Evolutionary conservation across 2,888 invertebrate species (phyloP), one percentile per base, ranked within the genome.

Genomic region (Meteorus cinctellus): DNA sequence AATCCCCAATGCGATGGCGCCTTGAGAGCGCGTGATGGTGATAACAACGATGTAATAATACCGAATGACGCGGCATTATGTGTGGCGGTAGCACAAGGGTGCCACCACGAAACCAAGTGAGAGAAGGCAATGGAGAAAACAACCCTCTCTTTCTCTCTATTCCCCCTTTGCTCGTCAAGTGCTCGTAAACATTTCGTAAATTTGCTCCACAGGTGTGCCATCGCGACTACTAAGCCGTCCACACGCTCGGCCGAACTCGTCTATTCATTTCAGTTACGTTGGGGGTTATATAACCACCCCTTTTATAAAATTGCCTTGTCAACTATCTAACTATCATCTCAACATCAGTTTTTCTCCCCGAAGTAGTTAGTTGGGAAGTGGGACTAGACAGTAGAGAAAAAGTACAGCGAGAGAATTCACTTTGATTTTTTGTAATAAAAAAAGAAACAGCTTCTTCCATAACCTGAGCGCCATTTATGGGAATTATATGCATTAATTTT

Each of bases 151-250:
- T 6, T 48, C 48, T 48, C n/a, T 48, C 10, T 55, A 55, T 19
- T 55, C 55, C 55, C 55, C 55, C 55, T 55, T 55, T 19, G 55
- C 55, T 24, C 55, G 55, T 55, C 84, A 86, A 86, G 85, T 84
- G 87, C 78, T 88, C 88, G 87, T 88, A 88, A 89, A 89, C 88
- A 89, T 89, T 89, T 89, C 88, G 88, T 88, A 89, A 89, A 88
- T 89, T 88, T 87, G 88, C 88, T 88, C 89, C 87, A 89, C 89
- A 89, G 89, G 88, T 89, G 89, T 89, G 88, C 88, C 88, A 89
- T 88, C 85, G 84, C 84, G 82, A 81, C 85, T 85, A 85, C 86
- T 84, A 86, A 86, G 86, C 85, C 85, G 84, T 86, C 85, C 84
- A 82, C 55, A 55, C 86, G 83, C 84, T 82, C 83, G 83, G 82